Evolutionary conservation across 2,113 vertebrate species (phyloP).

Genomic region (Datnioides undecimradiatus): DNA sequence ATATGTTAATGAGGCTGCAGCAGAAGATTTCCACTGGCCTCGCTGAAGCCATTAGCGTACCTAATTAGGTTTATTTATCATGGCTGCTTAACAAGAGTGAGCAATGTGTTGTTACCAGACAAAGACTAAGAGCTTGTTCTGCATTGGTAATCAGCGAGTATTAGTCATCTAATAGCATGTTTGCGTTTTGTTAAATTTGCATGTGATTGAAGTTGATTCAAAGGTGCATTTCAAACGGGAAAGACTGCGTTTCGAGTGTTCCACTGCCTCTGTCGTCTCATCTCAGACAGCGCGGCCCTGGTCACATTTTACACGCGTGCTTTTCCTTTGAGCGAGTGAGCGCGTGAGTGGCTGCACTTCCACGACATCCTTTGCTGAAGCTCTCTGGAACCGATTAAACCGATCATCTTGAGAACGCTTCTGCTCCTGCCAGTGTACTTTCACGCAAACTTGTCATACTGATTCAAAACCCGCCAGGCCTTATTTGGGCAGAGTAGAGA

Average conservation of each 20-base stretch:
- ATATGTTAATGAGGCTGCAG: slow-evolving; percentile 72
- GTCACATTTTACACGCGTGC: slow-evolving; percentile 2
- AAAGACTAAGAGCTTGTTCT: slow-evolving; percentile 67
- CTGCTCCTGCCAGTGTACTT: background rate
- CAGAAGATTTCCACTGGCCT: slow-evolving; percentile 71
- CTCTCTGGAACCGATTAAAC: slow-evolving; percentile 24
- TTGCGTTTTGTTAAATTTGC: slow-evolving; percentile 60
- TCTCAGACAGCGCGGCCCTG: slow-evolving; percentile 2
- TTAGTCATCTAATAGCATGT: slow-evolving; percentile 66
- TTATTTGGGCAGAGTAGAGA: slow-evolving; percentile 4
- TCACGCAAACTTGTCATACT: background rate
- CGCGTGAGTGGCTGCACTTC: background rate
- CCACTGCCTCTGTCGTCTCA: background rate
- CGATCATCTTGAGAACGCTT: background rate
- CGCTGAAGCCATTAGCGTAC: slow-evolving; percentile 56
- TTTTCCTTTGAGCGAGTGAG: too few species aligned
- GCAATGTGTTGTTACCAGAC: slow-evolving; percentile 45
- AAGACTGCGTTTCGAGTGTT: background rate
- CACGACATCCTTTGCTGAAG: background rate
- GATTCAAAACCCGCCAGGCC: slow-evolving; percentile 16
- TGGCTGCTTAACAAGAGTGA: slow-evolving; percentile 57
- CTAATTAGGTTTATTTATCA: slow-evolving; percentile 79
- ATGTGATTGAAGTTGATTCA: slow-evolving; percentile 59
- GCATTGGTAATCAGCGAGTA: slow-evolving; percentile 59
- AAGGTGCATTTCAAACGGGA: slow-evolving; percentile 45